Evolutionary conservation across 2,113 vertebrate genomes (phyloP).

Genomic region (Ceuthmochares aereus): DNA sequence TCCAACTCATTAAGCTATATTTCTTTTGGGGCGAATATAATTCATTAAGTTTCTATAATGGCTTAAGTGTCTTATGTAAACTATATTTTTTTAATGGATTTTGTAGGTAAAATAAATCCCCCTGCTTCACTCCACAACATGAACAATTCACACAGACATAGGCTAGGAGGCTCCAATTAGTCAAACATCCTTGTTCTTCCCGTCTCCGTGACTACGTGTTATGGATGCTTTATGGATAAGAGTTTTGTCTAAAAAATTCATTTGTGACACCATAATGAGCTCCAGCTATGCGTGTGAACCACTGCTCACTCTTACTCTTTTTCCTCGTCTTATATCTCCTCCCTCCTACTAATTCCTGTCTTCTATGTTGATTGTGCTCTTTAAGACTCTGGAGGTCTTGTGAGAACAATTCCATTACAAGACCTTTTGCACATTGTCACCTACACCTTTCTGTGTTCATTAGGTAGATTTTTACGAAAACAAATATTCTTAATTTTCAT

Average conservation of each 20-base stretch:
- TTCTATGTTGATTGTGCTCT: background rate
- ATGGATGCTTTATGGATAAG: no score
- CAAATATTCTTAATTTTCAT: background rate
- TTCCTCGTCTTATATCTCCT: background rate
- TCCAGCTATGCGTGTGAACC: background rate
- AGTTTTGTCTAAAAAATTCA: no score
- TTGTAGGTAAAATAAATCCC: background rate
- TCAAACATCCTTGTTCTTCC: background rate
- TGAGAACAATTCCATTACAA: background rate
- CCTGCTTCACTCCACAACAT: background rate
- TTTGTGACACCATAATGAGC: background rate
- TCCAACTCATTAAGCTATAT: background rate
- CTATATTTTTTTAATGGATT: fast-evolving
- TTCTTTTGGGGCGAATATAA: background rate
- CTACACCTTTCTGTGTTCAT: background rate
- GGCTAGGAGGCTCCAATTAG: background rate
- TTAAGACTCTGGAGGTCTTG: background rate
- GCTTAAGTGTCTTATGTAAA: fast-evolving
- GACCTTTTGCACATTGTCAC: background rate
- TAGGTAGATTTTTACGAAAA: background rate
- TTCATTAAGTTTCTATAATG: background rate
- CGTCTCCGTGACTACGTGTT: background rate
- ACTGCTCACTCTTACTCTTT: background rate
- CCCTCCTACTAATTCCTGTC: background rate
- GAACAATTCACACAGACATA: background rate